phyloP scores from a whole-genome alignment of 2,888 invertebrate species.

The Thyatira batis region DNA sequence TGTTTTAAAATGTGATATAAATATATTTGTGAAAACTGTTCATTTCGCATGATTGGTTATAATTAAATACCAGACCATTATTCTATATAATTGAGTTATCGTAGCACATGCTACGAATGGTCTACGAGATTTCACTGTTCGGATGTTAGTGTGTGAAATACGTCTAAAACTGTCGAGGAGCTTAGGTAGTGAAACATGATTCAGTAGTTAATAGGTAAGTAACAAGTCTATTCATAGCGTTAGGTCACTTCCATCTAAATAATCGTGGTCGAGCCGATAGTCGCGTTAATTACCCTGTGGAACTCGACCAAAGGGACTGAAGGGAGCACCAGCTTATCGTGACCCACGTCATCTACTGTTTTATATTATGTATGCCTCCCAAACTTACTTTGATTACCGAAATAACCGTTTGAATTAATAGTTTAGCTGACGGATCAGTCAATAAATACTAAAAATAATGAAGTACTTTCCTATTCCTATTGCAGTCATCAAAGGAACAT shows the following conservation, averaged over 20 bases:
- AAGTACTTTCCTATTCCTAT: too few relatives aligned
- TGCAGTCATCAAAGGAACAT: too few relatives aligned
- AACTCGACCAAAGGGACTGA: slow-evolving; percentile 23
- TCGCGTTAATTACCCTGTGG: slow-evolving; percentile 36
- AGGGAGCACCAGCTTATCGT: slow-evolving; percentile 28
- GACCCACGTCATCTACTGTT: slow-evolving; percentile 30
- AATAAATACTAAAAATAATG: too few relatives aligned
- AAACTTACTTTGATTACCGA: slow-evolving; percentile 6
- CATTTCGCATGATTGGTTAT: too few relatives aligned
- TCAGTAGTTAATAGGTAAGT: background rate
- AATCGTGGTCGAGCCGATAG: slow-evolving; percentile 34
- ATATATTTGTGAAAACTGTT: too few relatives aligned
- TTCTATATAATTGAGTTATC: background rate
- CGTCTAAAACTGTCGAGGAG: background rate
- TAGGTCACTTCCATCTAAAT: slow-evolving; percentile 26
- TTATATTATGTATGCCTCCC: slow-evolving; percentile 9
- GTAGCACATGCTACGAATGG: background rate
- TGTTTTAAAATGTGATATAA: too few relatives aligned
- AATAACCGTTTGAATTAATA: background rate
- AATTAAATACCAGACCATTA: too few relatives aligned
- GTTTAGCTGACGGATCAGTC: too few relatives aligned
- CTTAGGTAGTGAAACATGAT: background rate
- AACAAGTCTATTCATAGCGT: slow-evolving; percentile 15
- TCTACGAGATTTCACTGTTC: background rate
- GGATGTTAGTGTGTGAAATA: background rate